phyloP scores from a whole-genome alignment of 2,888 invertebrate genomes.

The Hermodice carunculata region DNA sequence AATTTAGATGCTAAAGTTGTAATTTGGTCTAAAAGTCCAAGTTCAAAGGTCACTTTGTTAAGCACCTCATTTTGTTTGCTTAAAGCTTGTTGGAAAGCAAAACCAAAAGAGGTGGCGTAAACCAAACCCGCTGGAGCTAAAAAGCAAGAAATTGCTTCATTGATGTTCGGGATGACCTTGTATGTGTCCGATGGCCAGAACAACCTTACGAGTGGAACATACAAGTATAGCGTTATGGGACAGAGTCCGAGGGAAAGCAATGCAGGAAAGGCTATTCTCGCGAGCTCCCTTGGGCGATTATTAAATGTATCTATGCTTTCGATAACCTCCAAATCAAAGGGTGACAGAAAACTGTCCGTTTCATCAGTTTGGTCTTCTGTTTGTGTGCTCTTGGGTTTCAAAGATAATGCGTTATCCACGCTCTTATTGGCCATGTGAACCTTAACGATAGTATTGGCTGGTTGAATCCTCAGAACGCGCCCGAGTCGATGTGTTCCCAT shows the following conservation, averaged over 20 bases:
- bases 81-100: slow-evolving; percentile 55
- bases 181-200: slow-evolving; percentile 46
- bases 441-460: too few species aligned
- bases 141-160: slow-evolving; percentile 59
- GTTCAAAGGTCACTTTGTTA: slow-evolving; percentile 47
- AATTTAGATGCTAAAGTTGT: slow-evolving; percentile 52
- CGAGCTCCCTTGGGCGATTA: slow-evolving; percentile 45
- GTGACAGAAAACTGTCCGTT: slow-evolving; percentile 38
- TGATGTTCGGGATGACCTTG: slow-evolving; percentile 47
- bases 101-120: slow-evolving; percentile 58
- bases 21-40: slow-evolving; percentile 57
- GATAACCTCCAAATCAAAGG: slow-evolving; percentile 51
- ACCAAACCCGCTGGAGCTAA: slow-evolving; percentile 57
- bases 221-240: slow-evolving; percentile 52
- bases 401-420: too few species aligned
- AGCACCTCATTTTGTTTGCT: slow-evolving; percentile 51
- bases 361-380: neutral
- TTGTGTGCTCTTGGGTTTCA: neutral
- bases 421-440: too few species aligned
- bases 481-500: too few species aligned
- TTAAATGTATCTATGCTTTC: slow-evolving; percentile 40
- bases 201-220: slow-evolving; percentile 45
- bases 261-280: slow-evolving; percentile 51
- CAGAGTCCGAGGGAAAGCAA: slow-evolving; percentile 52
- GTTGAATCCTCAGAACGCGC: too few species aligned